Evolutionary conservation across 2,113 vertebrate genomes (phyloP).

Genomic region (Python bivittatus): DNA sequence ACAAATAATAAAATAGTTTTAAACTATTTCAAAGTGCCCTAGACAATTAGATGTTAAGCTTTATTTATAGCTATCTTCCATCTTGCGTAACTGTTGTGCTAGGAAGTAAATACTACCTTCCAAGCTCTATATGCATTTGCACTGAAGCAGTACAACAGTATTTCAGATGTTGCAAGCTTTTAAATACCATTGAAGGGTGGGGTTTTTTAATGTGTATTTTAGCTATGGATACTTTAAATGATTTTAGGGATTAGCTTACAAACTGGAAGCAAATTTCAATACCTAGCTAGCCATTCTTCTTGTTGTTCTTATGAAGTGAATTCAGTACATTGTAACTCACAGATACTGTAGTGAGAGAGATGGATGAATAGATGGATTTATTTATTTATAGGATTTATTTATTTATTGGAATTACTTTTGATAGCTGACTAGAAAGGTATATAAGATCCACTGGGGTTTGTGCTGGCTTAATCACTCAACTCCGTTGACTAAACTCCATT

Average conservation of each 20-base stretch:
- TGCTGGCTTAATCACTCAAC: neutral
- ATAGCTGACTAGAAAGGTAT: neutral
- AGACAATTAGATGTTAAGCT: neutral
- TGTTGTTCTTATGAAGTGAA: neutral
- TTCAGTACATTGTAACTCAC: neutral
- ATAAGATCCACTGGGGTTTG: conserved; percentile 12
- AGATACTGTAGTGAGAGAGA: conserved; percentile 1
- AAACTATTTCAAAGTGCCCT: neutral
- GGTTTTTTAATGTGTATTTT: neutral
- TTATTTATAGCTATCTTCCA: neutral
- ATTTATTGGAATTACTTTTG: conserved; percentile 38
- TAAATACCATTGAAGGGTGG: neutral
- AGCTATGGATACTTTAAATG: neutral
- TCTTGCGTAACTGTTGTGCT: no score
- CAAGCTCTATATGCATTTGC: neutral
- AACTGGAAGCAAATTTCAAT: neutral
- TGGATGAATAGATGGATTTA: neutral
- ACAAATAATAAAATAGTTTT: neutral
- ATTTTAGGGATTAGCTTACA: neutral
- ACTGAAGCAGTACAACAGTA: neutral
- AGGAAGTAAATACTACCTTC: neutral
- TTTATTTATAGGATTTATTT: conserved; percentile 9
- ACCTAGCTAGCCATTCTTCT: neutral
- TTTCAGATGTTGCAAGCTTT: neutral
- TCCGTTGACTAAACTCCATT: conserved; percentile 33